phyloP scores from a whole-genome alignment of 2,888 invertebrate genomes.

The Apodemia hepburni region DNA sequence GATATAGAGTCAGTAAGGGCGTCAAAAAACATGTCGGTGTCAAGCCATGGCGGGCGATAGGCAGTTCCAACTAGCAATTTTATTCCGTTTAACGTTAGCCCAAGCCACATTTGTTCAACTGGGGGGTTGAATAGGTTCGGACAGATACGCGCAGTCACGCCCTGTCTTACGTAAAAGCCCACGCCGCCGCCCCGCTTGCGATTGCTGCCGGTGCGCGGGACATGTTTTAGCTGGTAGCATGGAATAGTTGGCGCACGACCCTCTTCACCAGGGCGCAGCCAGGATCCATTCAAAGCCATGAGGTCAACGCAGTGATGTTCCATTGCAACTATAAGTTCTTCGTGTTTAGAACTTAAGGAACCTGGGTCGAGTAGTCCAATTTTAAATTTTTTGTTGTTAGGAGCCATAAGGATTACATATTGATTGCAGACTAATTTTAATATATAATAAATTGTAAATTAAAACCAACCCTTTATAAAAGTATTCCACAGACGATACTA shows the following conservation, averaged over 20 bases:
- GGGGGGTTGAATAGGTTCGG: neutral
- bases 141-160: neutral
- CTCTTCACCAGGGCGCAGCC: constrained; percentile 19
- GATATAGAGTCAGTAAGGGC: constrained; percentile 19
- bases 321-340: constrained; percentile 23
- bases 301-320: constrained; percentile 21
- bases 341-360: constrained; percentile 22
- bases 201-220: neutral
- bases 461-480: neutral
- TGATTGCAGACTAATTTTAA: neutral
- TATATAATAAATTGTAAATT: neutral
- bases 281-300: constrained; percentile 26
- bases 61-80: constrained; percentile 1
- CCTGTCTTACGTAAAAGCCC: neutral
- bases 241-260: neutral
- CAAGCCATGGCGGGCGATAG: constrained; percentile 16
- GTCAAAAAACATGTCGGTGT: neutral
- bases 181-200: neutral
- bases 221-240: neutral
- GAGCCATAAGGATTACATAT: neutral
- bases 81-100: neutral
- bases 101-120: constrained; percentile 15
- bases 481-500: neutral
- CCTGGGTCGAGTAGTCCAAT: constrained; percentile 20
- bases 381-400: neutral